These are phyloP conservation scores for Creontiades dilutus DNA, from an alignment of 2,888 invertebrate genomes.

Conservation along the genomic window DNA sequence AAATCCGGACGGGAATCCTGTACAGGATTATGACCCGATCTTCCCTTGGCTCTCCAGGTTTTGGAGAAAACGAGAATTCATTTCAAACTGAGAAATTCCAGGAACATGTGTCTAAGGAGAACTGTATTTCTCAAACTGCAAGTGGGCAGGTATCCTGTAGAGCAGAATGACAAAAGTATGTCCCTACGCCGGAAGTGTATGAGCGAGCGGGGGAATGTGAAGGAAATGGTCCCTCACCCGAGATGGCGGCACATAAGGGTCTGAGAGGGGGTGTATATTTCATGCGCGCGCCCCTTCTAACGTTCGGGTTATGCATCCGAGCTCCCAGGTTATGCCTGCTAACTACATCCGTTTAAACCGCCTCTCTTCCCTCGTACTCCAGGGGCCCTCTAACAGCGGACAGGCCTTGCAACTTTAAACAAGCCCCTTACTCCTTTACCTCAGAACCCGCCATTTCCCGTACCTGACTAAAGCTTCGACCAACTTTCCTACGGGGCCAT, in stretches of 20 bases:
- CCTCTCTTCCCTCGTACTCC: background rate
- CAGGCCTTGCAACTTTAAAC: slow-evolving; percentile 60
- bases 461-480: slow-evolving; percentile 46
- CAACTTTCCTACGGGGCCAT: slow-evolving; percentile 27
- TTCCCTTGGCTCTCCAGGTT: too few relatives aligned
- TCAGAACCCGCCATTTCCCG: slow-evolving; percentile 9
- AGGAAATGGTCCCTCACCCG: slow-evolving; percentile 17
- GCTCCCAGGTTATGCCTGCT: slow-evolving; percentile 58
- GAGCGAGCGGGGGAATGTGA: background rate
- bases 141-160: background rate
- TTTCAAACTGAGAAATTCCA: too few relatives aligned
- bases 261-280: slow-evolving; percentile 49
- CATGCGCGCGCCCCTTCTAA: slow-evolving; percentile 15
- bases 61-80: too few relatives aligned
- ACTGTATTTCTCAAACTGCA: background rate
- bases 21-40: too few relatives aligned
- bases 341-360: slow-evolving; percentile 64
- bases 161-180: slow-evolving; percentile 1
- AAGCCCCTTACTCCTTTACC: slow-evolving; percentile 19
- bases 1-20: too few relatives aligned
- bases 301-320: slow-evolving; percentile 48
- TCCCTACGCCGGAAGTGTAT: background rate
- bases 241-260: slow-evolving; percentile 43
- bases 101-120: too few relatives aligned
- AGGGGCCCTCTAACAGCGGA: slow-evolving; percentile 54